These are phyloP conservation scores for Calliphora vicina DNA, from an alignment of 1,140 invertebrate species.

Conservation along the genomic window DNA sequence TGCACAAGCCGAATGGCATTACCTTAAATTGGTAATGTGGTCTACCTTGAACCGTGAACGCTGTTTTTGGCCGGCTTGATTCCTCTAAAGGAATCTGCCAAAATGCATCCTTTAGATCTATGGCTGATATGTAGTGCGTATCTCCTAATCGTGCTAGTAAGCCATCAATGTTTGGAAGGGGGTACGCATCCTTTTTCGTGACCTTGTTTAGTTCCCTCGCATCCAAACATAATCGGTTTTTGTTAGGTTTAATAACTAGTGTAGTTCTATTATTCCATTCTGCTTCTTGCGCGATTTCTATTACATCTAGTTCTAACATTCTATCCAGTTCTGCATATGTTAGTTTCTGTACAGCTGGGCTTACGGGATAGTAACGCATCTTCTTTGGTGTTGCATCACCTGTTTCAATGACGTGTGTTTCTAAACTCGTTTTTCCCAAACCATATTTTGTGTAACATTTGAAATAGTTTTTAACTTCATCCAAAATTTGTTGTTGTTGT, in stretches of 20 bases:
- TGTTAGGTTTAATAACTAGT: slow-evolving; percentile 27
- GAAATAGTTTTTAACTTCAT: background rate
- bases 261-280: slow-evolving; percentile 1
- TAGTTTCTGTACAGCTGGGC: background rate
- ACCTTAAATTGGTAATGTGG: too few species aligned
- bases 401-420: background rate
- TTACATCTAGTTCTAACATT: slow-evolving; percentile 43
- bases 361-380: slow-evolving; percentile 17
- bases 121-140: slow-evolving; percentile 45
- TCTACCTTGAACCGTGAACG: too few species aligned
- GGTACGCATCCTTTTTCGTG: slow-evolving; percentile 55
- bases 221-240: slow-evolving; percentile 56
- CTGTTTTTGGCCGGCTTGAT: too few species aligned
- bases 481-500: background rate
- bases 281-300: slow-evolving; percentile 42
- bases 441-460: background rate
- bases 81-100: too few species aligned
- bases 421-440: background rate
- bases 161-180: too few species aligned
- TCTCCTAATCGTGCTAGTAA: too few species aligned
- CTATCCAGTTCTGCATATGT: slow-evolving; percentile 10
- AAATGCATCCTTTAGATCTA: too few species aligned
- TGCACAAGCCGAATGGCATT: too few species aligned
- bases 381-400: background rate
- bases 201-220: slow-evolving; percentile 53